Conservation (phyloP, 2,888 invertebrate genomes). For the Acronicta psi region DNA sequence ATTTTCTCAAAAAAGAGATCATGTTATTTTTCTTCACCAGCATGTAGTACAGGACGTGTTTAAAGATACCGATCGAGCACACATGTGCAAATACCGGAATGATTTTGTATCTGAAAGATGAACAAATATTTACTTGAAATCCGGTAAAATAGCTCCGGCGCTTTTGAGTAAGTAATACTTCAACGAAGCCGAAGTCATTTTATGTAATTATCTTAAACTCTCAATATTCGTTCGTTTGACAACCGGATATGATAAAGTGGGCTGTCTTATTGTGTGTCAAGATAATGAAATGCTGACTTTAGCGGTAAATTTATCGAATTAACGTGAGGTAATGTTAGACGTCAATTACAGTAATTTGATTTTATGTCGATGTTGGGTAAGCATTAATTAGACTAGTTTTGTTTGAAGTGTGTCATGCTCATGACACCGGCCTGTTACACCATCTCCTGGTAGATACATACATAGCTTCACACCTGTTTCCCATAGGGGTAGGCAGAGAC, state of each 20-base stretch:
- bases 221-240: conserved; percentile 32
- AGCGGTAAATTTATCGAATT: conserved; percentile 29
- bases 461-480: no score
- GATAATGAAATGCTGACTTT: conserved; percentile 12
- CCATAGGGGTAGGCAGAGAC: no score
- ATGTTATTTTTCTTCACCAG: no score
- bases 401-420: conserved; percentile 17
- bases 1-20: no score
- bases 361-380: conserved; percentile 38
- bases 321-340: conserved; percentile 34
- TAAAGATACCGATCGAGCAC: no score
- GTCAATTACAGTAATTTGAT: conserved; percentile 38
- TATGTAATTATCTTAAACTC: conserved; percentile 11
- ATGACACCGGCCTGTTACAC: no score
- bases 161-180: neutral
- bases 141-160: neutral
- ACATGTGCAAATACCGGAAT: no score
- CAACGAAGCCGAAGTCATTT: neutral
- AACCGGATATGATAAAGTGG: conserved; percentile 47
- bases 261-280: conserved; percentile 18
- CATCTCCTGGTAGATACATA: no score
- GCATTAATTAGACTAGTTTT: conserved; percentile 37
- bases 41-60: no score
- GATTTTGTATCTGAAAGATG: neutral
- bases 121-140: neutral